Evolutionary conservation across 2,113 vertebrate genomes (phyloP).

Genomic region (Lepus timidus): DNA sequence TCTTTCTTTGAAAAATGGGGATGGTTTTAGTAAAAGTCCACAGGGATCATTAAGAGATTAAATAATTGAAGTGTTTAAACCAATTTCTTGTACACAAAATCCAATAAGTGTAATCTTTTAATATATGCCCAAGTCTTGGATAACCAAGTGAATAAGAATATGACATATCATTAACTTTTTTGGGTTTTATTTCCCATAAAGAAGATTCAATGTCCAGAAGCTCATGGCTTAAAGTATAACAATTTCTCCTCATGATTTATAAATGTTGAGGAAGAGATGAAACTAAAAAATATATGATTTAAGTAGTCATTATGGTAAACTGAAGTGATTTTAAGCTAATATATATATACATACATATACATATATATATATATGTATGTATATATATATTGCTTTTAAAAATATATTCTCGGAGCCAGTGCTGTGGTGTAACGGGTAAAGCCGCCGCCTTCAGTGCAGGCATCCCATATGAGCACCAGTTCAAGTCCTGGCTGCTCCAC

Average conservation of each 20-base stretch:
- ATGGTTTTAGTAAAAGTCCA: neutral
- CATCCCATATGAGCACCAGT: no score
- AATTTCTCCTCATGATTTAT: neutral
- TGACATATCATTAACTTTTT: neutral
- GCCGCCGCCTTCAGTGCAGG: no score
- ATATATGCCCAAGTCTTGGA: neutral
- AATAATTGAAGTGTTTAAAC: neutral
- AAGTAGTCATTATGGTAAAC: neutral
- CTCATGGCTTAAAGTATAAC: neutral
- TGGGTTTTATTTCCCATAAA: neutral
- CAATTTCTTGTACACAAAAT: neutral
- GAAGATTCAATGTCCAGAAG: neutral
- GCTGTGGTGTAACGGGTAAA: no score
- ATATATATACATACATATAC: neutral
- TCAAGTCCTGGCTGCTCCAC: no score
- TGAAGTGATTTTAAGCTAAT: neutral
- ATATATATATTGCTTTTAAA: neutral
- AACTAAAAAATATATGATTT: conserved; percentile 8
- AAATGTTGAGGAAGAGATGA: neutral
- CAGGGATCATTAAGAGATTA: neutral
- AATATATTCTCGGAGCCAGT: no score
- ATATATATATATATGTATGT: neutral
- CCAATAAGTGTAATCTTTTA: neutral
- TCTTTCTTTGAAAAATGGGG: neutral
- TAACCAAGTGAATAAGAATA: neutral